Evolutionary conservation across 2,113 vertebrate genomes (phyloP).

Genomic region (Oceanodroma tethys): DNA sequence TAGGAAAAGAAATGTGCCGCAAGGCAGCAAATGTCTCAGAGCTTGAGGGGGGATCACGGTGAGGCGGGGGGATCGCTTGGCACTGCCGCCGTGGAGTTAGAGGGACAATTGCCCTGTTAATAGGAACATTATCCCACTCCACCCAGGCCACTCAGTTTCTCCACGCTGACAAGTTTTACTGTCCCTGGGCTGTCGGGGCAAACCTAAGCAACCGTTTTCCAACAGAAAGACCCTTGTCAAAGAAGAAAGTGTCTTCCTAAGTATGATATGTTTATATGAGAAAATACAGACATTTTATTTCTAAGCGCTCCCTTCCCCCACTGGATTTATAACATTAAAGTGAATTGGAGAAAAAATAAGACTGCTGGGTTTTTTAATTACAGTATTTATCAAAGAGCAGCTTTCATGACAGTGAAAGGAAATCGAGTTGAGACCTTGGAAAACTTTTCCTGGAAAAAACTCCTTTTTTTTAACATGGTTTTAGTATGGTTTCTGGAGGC

Average conservation of each 20-base stretch:
- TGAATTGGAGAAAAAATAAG: not conserved
- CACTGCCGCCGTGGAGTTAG: rapidly evolving
- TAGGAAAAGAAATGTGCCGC: not conserved
- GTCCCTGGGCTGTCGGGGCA: not conserved
- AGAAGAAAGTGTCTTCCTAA: not conserved
- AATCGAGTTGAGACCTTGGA: not conserved
- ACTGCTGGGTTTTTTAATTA: not conserved
- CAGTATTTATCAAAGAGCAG: not conserved
- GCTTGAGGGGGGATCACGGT: not conserved
- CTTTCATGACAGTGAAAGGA: not conserved
- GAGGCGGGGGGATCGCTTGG: not conserved
- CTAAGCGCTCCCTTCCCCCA: not conserved
- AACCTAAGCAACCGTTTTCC: not conserved
- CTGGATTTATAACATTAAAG: not conserved
- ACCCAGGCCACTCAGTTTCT: not conserved
- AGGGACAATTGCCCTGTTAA: not conserved
- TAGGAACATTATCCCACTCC: not conserved
- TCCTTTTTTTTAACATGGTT: not conserved
- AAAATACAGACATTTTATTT: not conserved
- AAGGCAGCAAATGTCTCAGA: not conserved
- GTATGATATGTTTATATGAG: not conserved
- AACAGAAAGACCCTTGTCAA: not conserved
- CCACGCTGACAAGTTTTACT: not conserved
- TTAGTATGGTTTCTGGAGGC: not conserved
- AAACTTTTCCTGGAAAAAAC: not conserved